phyloP scores from a whole-genome alignment of 2,888 invertebrate species.

The Cecidostiba fungosa region DNA sequence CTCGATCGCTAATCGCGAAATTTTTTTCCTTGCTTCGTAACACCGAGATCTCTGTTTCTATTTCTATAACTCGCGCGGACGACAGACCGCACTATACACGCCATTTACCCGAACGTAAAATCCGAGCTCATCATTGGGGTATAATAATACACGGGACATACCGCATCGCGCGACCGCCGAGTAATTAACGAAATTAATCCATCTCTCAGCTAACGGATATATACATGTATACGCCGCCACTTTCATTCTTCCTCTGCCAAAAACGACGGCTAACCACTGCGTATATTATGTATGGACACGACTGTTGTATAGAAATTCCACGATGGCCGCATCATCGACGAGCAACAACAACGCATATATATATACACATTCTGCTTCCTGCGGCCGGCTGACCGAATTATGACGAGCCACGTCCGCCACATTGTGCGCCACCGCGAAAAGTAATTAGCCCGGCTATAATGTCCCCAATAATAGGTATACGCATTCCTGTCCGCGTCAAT shows the following conservation, averaged over 20 bases:
- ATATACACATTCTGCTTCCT: background rate
- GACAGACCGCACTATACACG: background rate
- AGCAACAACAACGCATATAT: background rate
- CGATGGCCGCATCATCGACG: background rate
- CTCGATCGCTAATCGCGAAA: background rate
- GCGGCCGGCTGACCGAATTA: conserved; percentile 41
- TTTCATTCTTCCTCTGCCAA: background rate
- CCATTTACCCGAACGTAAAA: background rate
- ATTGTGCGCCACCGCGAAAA: conserved; percentile 40
- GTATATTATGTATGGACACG: too few species aligned
- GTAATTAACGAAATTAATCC: conserved; percentile 39
- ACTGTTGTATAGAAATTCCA: background rate
- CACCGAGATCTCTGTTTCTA: background rate
- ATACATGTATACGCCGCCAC: background rate
- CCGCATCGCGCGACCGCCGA: conserved; percentile 3
- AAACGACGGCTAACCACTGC: background rate
- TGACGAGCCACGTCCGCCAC: background rate
- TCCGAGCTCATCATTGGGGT: background rate
- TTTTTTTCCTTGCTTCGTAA: background rate
- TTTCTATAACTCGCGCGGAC: background rate
- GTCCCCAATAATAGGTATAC: background rate
- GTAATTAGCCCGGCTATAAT: conserved; percentile 26
- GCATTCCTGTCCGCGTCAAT: background rate
- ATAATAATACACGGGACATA: background rate
- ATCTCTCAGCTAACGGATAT: background rate